These are phyloP conservation scores for Teleiodes luculella DNA, from an alignment of 2,888 invertebrate species.

Conservation along the genomic window DNA sequence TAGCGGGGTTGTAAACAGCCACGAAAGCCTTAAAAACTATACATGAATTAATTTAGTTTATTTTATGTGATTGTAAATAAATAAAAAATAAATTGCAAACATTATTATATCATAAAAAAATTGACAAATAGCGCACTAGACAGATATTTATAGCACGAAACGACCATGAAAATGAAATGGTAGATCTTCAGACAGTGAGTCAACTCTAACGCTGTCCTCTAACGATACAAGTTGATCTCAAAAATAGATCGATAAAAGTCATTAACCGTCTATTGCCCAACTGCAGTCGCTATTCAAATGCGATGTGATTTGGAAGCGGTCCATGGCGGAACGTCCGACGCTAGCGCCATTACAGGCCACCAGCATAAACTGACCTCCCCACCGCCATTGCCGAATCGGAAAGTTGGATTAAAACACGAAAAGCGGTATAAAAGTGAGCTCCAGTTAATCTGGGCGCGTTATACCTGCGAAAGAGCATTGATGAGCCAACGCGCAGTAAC, in stretches of 20 bases:
- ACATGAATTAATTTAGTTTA: too few relatives aligned
- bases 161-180: not conserved
- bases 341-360: conserved; percentile 46
- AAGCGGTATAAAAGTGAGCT: conserved; percentile 32
- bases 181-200: conserved; percentile 7
- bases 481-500: conserved; percentile 64
- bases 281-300: conserved; percentile 65
- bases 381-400: conserved; percentile 23
- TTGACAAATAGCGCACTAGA: too few relatives aligned
- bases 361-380: conserved; percentile 41
- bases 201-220: not conserved
- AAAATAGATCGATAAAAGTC: conserved; percentile 48
- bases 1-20: too few relatives aligned
- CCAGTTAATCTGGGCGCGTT: conserved; percentile 46
- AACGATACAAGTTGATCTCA: conserved; percentile 20
- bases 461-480: conserved; percentile 54
- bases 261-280: conserved; percentile 54
- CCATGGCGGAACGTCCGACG: conserved; percentile 49
- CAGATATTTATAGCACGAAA: not conserved
- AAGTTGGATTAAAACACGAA: conserved; percentile 23
- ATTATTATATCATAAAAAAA: too few relatives aligned
- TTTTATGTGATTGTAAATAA: too few relatives aligned
- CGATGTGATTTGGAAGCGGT: conserved; percentile 66
- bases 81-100: too few relatives aligned
- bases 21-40: too few relatives aligned